Base-by-base conservation (phyloP, 2,797 vertebrate genomes). In the Apogon hyalosoma region DNA sequence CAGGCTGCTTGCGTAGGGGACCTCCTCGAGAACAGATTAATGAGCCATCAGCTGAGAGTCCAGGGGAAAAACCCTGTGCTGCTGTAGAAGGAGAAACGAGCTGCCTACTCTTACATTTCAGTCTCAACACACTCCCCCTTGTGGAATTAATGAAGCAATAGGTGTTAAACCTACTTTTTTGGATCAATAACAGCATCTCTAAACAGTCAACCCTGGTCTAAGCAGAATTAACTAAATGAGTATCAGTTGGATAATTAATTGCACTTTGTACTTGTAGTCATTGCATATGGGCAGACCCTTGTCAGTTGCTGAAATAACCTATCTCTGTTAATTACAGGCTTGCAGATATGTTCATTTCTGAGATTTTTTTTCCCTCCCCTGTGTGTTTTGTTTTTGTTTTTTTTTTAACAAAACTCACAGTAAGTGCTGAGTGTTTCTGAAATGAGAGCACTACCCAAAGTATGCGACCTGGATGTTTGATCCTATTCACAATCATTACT, bases 11-110 rank as follows among this genome's bases (percentile, higher is more conserved):
- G 61, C 45, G 51, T 78, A 67, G 81, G 82, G 87, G 82, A 84
- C 87, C 85, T 88, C 87, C 87, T 85, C 84, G 77, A 81, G 74
- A 83, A 79, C 68, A 90, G 92, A 93, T 94, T 93, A 90, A 93
- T 92, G 91, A 93, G 88, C 88, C 87, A 86, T 93, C 88, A 88
- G 83, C 81, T 77, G 65, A 79, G 78, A 77, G 85, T 91, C 90
- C 58, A 79, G 76, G 74, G 85, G 87, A 92, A 85, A 84, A 89
- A 84, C 85, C 82, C 80, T 78, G 66, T 66, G 63, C 79, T 87
- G 73, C 82, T 85, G 73, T 80, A 77, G 71, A 72, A 82, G 69
- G 64, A 87, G 79, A 76, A 82, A 83, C 12, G 28, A 86, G 69
- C 82, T 74, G 74, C 66, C 74, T 80, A 73, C 72, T 71, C 58